A percentile compares a stretch with the other conserved stretches of the same genome.
These are phyloP conservation scores for Tineola bisselliella DNA, from an alignment of 2,888 invertebrate species.

Conservation along the genomic window DNA sequence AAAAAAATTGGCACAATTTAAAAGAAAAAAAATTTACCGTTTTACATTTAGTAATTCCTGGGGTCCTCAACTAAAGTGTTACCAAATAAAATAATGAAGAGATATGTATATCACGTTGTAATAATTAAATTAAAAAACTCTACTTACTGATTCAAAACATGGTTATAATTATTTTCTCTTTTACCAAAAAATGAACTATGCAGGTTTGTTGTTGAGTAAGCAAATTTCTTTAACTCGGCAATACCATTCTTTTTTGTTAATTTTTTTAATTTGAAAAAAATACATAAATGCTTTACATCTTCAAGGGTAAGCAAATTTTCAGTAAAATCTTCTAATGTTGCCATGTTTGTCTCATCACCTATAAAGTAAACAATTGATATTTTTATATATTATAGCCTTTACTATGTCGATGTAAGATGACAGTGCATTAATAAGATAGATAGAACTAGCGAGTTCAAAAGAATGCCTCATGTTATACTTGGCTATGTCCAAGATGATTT, in stretches of 20 bases:
- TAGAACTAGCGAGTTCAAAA: too few relatives aligned
- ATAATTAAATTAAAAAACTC: too few relatives aligned
- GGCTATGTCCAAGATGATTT: too few relatives aligned
- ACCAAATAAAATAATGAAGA: too few relatives aligned
- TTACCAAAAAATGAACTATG: constrained; percentile 17
- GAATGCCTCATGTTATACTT: too few relatives aligned
- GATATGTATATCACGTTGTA: too few relatives aligned
- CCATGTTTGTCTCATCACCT: constrained; percentile 22
- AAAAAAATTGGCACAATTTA: too few relatives aligned
- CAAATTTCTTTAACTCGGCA: constrained; percentile 27
- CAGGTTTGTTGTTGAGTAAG: constrained; percentile 23
- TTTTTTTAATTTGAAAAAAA: constrained; percentile 38
- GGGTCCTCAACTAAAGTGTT: too few relatives aligned
- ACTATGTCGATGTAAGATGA: neutral
- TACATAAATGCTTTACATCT: constrained; percentile 42
- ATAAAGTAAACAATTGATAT: constrained; percentile 13
- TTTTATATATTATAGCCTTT: too few relatives aligned
- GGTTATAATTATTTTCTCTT: constrained; percentile 23
- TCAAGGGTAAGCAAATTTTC: constrained; percentile 28
- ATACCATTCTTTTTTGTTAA: constrained; percentile 32
- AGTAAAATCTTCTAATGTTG: constrained; percentile 14
- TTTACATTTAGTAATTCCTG: too few relatives aligned
- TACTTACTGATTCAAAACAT: constrained; percentile 41
- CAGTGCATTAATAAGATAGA: too few relatives aligned
- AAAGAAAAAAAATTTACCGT: too few relatives aligned